Evolutionary conservation across 2,888 invertebrate species (phyloP).

Genomic region (Salticus scenicus): DNA sequence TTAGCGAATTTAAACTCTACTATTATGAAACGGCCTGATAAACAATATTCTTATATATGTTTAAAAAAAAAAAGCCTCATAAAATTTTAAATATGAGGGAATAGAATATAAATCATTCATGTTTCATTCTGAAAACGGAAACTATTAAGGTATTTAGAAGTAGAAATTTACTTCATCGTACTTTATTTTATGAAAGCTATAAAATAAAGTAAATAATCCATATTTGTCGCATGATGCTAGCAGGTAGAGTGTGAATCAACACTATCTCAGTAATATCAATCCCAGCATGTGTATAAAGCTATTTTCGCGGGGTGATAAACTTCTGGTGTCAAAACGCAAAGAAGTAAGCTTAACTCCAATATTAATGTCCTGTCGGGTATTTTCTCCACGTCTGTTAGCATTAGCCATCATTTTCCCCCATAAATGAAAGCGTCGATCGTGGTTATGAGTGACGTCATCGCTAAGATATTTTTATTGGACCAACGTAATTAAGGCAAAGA

Average conservation of each 20-base stretch:
- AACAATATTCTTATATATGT: too few species aligned
- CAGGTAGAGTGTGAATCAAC: not conserved
- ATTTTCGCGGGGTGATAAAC: not conserved
- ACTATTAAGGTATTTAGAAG: too few species aligned
- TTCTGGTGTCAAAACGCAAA: not conserved
- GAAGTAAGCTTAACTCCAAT: not conserved
- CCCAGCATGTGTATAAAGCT: not conserved
- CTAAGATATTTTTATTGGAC: conserved; percentile 24
- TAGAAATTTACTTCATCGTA: too few species aligned
- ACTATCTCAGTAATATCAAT: not conserved
- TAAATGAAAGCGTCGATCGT: conserved; percentile 8
- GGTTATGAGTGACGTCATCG: conserved; percentile 18
- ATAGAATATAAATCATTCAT: too few species aligned
- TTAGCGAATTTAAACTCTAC: too few species aligned
- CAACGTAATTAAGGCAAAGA: conserved; percentile 41
- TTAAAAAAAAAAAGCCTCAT: too few species aligned
- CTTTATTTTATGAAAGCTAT: not conserved
- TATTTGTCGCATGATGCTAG: not conserved
- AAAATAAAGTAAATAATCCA: not conserved
- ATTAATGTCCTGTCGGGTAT: conserved; percentile 3
- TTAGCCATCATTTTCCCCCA: not conserved
- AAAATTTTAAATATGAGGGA: too few species aligned
- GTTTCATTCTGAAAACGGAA: too few species aligned
- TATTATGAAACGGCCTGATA: too few species aligned
- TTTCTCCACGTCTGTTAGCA: not conserved